Percentiles rank a stretch among this genome's conserved stretches.
These are phyloP conservation scores for Zaprionus lachaisei DNA, from an alignment of 1,140 invertebrate genomes.

Conservation along the genomic window DNA sequence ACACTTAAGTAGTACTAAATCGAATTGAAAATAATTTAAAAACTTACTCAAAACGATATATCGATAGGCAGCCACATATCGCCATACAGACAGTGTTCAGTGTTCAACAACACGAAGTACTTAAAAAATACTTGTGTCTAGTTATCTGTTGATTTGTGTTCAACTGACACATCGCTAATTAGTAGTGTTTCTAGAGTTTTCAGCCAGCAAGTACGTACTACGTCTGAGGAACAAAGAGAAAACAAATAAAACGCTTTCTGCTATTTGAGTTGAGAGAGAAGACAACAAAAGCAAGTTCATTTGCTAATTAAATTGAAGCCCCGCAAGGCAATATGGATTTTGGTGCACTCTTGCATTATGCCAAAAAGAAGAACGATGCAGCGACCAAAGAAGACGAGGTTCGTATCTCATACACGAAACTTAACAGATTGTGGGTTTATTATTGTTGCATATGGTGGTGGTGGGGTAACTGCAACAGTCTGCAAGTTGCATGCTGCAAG, in stretches of 20 bases:
- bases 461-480: not conserved
- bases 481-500: not conserved
- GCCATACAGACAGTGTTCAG: not conserved
- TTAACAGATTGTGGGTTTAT: not conserved
- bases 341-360: conserved; percentile 86
- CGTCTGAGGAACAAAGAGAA: conserved; percentile 34
- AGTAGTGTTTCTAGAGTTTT: conserved; percentile 54
- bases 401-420: conserved; percentile 40
- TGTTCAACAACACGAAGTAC: not conserved
- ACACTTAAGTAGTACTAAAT: too few species aligned
- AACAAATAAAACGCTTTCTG: conserved; percentile 26
- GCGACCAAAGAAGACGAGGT: conserved; percentile 84
- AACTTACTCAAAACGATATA: not conserved
- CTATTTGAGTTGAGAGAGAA: conserved; percentile 20
- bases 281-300: not conserved
- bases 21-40: too few species aligned
- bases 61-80: not conserved
- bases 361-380: conserved; percentile 86
- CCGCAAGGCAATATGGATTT: conserved; percentile 87
- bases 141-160: not conserved
- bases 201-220: conserved; percentile 35
- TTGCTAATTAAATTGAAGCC: conserved; percentile 8
- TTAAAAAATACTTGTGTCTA: not conserved
- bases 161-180: conserved; percentile 23
- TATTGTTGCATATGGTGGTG: not conserved